Evolutionary conservation across 2,797 vertebrate genomes (phyloP), one percentile per base, ranked within the genome.

Genomic region (Diceros bicornis): DNA sequence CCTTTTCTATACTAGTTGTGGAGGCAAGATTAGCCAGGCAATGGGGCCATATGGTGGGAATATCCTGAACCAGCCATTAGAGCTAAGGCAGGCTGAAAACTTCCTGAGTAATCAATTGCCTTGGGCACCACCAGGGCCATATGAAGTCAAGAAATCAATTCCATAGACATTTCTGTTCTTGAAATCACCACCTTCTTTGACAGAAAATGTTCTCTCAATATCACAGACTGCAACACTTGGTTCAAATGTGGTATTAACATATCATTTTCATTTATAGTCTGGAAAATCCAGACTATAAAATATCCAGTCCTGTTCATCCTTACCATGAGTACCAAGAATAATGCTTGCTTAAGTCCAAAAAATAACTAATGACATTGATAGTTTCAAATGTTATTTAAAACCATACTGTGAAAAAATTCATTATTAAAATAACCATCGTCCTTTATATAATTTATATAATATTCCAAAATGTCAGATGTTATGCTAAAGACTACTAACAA

Each of bases 351-450:
- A 77, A 50, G 3, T 47, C 21, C 77, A 88, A 87, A 37, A 66
- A 91, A 77, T 89, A 94, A 41, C 32, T 74, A 83, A 71, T 18
- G 61, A 66, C 17, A 79, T 6, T 37, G 66, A 47, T 23, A 72
- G 61, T 50, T 77, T 94, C 85, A 85, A 94, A 95, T 86, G 69
- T 84, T 69, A 95, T 18, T 94, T 69, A 88, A 94, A 91, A 75
- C 17, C 87, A 7, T 18, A 27, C 7, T n/a, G 1, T n/a, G 37
- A 91, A 83, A 91, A 84, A 92, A 83, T 32, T 57, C 57, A 55
- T 50, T 75, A 86, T 47, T 82, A 57, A 95, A 89, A n/a, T 32
- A 91, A 92, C n/a, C 41, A 89, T 68, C 20, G 88, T 17, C 23
- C 17, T 97, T 96, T 81, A 52, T 50, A 74, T 41, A 84, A 81